Evolutionary conservation across 2,113 vertebrate genomes (phyloP).

Genomic region (Nyctereutes procyonoides): DNA sequence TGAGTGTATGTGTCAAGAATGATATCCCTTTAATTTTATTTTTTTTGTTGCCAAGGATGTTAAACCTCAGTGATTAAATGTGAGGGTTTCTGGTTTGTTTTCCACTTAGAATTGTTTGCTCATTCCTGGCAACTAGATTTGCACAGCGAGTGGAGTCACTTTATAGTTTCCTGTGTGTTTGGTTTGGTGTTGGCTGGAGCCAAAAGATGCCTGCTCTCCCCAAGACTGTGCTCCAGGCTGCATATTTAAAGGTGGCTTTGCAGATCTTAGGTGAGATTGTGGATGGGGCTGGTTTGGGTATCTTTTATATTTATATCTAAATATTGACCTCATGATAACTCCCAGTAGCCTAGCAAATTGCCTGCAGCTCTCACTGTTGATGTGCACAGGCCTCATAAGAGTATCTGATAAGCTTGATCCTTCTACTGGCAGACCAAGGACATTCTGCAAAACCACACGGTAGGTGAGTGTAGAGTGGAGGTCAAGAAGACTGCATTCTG

Average conservation of each 20-base stretch:
- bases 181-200: neutral
- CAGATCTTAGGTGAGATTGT: neutral
- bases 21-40: neutral
- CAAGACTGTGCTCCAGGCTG: neutral
- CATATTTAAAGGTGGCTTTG: neutral
- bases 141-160: neutral
- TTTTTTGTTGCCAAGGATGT: neutral
- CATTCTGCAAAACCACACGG: neutral
- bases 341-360: neutral
- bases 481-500: neutral
- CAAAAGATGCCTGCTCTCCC: neutral
- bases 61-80: neutral
- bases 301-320: neutral
- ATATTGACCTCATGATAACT: neutral
- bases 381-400: neutral
- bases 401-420: neutral
- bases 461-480: neutral
- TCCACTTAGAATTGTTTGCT: neutral
- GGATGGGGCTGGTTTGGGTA: neutral
- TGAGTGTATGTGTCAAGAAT: neutral
- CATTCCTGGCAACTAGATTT: neutral
- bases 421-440: neutral
- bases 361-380: neutral
- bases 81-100: slow-evolving; percentile 7
- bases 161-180: neutral